A percentile compares a stretch with the other conserved stretches of the same genome.
phyloP scores from a whole-genome alignment of 1,140 invertebrate genomes.

The Drosophila prosaltans region DNA sequence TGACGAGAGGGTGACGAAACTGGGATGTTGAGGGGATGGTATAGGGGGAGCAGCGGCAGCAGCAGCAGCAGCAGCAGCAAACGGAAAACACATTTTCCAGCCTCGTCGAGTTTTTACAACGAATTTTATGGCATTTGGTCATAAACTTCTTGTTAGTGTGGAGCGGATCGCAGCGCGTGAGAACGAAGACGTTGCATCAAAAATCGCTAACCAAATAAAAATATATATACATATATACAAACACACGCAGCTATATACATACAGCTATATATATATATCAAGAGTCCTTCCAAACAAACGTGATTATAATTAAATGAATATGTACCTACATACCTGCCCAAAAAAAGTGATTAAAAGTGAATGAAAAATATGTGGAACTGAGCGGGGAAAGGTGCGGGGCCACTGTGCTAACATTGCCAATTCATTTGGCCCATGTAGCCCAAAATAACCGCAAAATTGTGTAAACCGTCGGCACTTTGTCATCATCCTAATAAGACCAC shows the following conservation, averaged over 20 bases:
- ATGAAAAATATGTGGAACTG: constrained; percentile 23
- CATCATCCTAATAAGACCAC: constrained; percentile 14
- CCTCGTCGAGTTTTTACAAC: constrained; percentile 82
- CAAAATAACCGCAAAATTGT: background rate
- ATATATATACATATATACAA: constrained; percentile 10
- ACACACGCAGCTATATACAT: background rate
- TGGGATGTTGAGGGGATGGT: background rate
- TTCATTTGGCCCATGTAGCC: constrained; percentile 1
- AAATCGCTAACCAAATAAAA: constrained; percentile 31
- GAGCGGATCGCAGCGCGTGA: constrained; percentile 78
- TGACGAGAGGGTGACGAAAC: constrained; percentile 18
- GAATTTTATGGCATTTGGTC: constrained; percentile 83
- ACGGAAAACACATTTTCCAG: constrained; percentile 82
- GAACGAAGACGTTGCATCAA: constrained; percentile 52
- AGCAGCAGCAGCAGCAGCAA: constrained; percentile 43
- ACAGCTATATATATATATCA: background rate
- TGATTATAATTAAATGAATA: constrained; percentile 5
- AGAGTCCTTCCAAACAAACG: constrained; percentile 1
- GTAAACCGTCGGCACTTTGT: constrained; percentile 31
- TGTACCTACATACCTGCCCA: background rate
- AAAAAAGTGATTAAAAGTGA: constrained; percentile 5
- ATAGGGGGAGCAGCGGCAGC: constrained; percentile 17
- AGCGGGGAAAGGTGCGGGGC: background rate
- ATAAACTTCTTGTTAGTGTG: constrained; percentile 83
- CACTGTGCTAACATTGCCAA: background rate